Evolutionary conservation across 2,888 invertebrate species (phyloP), one percentile per base, ranked within the genome.

Genomic region (Exocentrus adspersus): DNA sequence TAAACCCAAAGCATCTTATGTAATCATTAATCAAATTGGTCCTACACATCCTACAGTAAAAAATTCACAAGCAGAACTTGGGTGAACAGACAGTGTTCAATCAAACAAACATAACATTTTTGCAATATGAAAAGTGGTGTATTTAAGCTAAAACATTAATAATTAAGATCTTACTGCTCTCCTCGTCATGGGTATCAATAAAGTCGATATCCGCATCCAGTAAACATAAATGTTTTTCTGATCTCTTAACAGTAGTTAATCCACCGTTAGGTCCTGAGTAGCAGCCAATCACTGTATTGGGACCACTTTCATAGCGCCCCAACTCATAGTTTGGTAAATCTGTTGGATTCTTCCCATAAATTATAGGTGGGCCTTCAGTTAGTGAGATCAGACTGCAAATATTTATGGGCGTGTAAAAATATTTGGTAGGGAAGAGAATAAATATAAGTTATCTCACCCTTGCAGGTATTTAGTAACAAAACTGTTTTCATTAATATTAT

Each of bases 251-350:
- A 50, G 90, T 88, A 0, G 91, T 90, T 2, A 95, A 85, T 1
- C 95, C 95, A 62, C 89, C 90, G 73, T 91, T 90, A 0, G 95
- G 95, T 6, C 95, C 95, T 0, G 94, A 92, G 76, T 89, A 89
- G 58, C 93, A 90, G 7, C 92, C 90, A 60, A 90, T 84, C 54
- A 92, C 84, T 52, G 87, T 86, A 57, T 85, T 84, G 21, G 85
- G 78, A 12, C 88, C 87, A 30, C 83, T 84, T 41, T 84, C 80
- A 75, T 86, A 87, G 17, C 78, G 71, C 9, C 84, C 86, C 51
- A 90, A 78, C 61, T 85, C 82, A 61, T 83, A 87, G 72, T 85
- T 86, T 0, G 93, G 92, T 72, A 94, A 83, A 78, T 92, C 91
- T 56, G 90, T 89, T 51, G 91, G 89, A 73, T 87, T 88, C 76